These are phyloP conservation scores for Nephrotoma guestfalica DNA, from an alignment of 2,888 invertebrate genomes.

Conservation along the genomic window DNA sequence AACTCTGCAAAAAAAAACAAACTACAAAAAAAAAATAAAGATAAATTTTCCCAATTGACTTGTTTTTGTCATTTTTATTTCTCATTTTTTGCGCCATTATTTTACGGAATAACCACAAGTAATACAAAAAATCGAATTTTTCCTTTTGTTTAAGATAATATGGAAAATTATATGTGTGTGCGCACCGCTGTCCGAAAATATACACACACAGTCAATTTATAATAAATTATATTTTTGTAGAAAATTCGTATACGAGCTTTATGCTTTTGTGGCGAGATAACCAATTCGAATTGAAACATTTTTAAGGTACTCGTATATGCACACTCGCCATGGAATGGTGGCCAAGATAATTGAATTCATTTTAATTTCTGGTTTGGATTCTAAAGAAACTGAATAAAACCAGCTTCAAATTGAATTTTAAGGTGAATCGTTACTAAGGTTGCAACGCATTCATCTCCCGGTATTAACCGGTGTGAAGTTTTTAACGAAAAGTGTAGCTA, in stretches of 20 bases:
- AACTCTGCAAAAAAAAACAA: not conserved
- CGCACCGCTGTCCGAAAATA: not conserved
- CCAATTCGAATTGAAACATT: not conserved
- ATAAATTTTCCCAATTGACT: not conserved
- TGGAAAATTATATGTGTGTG: not conserved
- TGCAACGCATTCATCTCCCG: too few relatives aligned
- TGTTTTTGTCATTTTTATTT: not conserved
- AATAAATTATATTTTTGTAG: not conserved
- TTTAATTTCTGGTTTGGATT: too few relatives aligned
- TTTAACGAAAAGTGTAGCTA: too few relatives aligned
- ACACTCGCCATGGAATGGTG: not conserved
- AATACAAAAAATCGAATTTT: not conserved
- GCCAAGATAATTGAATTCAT: not conserved
- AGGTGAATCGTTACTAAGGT: too few relatives aligned
- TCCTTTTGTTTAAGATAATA: not conserved
- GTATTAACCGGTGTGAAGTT: too few relatives aligned
- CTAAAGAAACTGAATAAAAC: too few relatives aligned
- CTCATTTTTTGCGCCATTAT: not conserved
- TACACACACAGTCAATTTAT: not conserved
- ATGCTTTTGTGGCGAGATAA: not conserved
- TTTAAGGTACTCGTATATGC: not conserved
- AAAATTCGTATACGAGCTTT: not conserved
- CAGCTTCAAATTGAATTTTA: too few relatives aligned
- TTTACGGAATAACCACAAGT: not conserved
- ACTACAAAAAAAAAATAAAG: not conserved